These are phyloP conservation scores for Physeter macrocephalus DNA, from an alignment of 2,113 vertebrate species.

Conservation along the genomic window DNA sequence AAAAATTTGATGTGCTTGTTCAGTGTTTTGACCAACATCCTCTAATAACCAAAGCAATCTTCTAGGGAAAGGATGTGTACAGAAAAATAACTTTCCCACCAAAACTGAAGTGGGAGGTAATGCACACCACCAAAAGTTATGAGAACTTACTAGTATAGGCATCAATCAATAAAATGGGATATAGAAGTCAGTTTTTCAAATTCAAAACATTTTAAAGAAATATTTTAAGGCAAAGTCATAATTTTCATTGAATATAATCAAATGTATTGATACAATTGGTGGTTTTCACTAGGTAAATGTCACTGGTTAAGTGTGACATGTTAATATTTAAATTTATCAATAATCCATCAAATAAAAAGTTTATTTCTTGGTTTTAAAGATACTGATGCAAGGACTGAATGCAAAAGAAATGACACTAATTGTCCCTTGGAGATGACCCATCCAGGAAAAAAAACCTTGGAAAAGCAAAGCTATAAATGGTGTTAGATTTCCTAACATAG, in stretches of 20 bases:
- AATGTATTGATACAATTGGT: not conserved
- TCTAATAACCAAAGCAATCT: not conserved
- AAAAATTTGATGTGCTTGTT: not conserved
- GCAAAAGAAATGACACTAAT: not conserved
- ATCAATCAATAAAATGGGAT: not conserved
- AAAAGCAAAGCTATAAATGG: not conserved
- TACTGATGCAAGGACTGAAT: not conserved
- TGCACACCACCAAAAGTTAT: not conserved
- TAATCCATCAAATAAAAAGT: not conserved
- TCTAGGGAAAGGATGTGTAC: not conserved
- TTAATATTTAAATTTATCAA: slow-evolving; percentile 8
- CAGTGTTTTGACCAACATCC: not conserved
- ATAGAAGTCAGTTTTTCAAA: not conserved
- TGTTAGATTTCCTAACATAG: not conserved
- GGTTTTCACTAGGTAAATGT: not conserved
- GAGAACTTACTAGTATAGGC: not conserved
- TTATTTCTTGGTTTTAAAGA: not conserved
- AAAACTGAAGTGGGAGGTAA: not conserved
- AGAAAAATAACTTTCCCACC: not conserved
- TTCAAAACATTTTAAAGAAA: slow-evolving; percentile 31
- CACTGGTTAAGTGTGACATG: not conserved
- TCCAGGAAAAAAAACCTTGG: not conserved
- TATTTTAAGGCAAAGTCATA: not conserved
- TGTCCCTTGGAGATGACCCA: not conserved
- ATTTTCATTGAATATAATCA: not conserved